Evolutionary conservation across 2,888 invertebrate species (phyloP).

Genomic region (Thymelicus acteon): DNA sequence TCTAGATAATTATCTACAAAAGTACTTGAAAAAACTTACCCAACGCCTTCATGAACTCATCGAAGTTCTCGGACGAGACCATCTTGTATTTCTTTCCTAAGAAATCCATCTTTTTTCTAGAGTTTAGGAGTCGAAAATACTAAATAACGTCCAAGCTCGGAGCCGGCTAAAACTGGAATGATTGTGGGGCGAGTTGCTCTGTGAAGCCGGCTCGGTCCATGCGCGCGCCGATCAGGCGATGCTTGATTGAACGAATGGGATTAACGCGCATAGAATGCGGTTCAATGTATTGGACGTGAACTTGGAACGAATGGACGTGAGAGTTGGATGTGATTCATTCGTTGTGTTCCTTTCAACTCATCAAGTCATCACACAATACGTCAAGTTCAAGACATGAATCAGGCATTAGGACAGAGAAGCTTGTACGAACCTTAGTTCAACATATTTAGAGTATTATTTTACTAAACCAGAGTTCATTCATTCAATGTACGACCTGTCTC

Average conservation of each 20-base stretch:
- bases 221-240: constrained; percentile 38
- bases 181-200: constrained; percentile 35
- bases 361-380: neutral
- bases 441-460: too few relatives aligned
- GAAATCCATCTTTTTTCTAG: constrained; percentile 72
- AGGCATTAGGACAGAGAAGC: too few relatives aligned
- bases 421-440: too few relatives aligned
- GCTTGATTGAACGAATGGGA: constrained; percentile 52
- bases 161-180: constrained; percentile 69
- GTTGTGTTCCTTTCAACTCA: neutral
- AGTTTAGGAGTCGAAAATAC: constrained; percentile 44
- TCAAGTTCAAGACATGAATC: neutral
- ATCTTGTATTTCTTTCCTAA: constrained; percentile 93
- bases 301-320: constrained; percentile 43
- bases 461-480: too few relatives aligned
- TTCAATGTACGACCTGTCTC: too few relatives aligned
- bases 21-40: constrained; percentile 85
- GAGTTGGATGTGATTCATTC: neutral
- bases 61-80: constrained; percentile 92
- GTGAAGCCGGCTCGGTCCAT: constrained; percentile 35
- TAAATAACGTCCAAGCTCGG: constrained; percentile 49
- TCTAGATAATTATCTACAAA: constrained; percentile 46
- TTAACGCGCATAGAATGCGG: constrained; percentile 46
- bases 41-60: constrained; percentile 94
- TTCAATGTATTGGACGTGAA: constrained; percentile 46